A percentile compares a stretch with the other conserved stretches of the same genome.
These are phyloP conservation scores for Ciconia maguari DNA, from an alignment of 2,113 vertebrate species.

Conservation along the genomic window DNA sequence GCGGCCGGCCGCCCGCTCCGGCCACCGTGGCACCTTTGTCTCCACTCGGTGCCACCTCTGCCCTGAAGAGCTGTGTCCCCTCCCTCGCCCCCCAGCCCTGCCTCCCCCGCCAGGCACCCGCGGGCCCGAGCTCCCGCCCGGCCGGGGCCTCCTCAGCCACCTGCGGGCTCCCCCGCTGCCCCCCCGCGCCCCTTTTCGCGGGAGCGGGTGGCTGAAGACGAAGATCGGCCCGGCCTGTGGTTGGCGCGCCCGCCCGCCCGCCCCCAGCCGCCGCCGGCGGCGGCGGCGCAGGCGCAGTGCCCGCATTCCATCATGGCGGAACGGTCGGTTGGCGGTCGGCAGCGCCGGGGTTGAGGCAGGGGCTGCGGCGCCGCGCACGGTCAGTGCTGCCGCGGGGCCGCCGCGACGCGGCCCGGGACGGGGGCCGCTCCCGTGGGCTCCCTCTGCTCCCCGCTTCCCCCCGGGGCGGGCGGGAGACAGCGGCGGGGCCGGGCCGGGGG, in stretches of 20 bases:
- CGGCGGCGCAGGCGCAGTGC: constrained; percentile 35
- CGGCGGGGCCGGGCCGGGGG: not conserved
- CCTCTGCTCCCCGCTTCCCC: no score
- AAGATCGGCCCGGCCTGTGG: not conserved
- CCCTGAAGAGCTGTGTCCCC: not conserved
- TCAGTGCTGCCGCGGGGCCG: not conserved
- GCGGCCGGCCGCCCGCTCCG: not conserved
- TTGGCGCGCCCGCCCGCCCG: not conserved
- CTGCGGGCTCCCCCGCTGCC: not conserved
- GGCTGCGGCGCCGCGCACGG: not conserved
- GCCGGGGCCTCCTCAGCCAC: not conserved
- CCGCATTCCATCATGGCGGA: constrained; percentile 63
- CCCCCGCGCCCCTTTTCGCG: not conserved
- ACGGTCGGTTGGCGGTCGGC: not conserved
- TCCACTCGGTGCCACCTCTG: not conserved
- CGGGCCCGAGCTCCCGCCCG: no score
- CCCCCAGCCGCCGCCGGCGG: not conserved
- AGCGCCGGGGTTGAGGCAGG: constrained; percentile 11
- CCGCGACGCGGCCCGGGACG: not conserved
- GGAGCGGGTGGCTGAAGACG: not conserved
- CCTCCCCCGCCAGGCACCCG: not conserved
- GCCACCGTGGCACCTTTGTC: not conserved
- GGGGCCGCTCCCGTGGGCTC: not conserved
- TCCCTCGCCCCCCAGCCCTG: no score
- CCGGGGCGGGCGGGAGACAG: not conserved